These are phyloP conservation scores for Epirrhoe tristata DNA, from an alignment of 2,888 invertebrate genomes.

Conservation along the genomic window DNA sequence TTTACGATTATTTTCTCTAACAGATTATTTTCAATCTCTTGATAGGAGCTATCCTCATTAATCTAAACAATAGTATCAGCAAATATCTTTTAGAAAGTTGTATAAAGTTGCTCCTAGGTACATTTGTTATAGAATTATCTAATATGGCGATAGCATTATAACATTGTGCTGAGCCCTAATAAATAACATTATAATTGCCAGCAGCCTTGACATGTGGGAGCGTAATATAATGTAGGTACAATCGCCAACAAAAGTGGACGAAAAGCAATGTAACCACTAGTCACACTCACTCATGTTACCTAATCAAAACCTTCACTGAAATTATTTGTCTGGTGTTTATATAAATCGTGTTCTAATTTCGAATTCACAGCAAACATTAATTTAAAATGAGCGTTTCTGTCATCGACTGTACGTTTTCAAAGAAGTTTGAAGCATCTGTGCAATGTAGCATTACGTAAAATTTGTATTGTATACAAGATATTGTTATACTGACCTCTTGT, in stretches of 20 bases:
- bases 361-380: too few relatives aligned
- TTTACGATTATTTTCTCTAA: not conserved
- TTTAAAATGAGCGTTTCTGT: conserved; percentile 3
- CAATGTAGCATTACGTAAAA: conserved; percentile 27
- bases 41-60: not conserved
- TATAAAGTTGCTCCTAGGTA: not conserved
- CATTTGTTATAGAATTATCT: conserved; percentile 15
- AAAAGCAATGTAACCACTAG: not conserved
- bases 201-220: conserved; percentile 32
- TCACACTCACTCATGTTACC: too few relatives aligned
- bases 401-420: conserved; percentile 19
- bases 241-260: conserved; percentile 10
- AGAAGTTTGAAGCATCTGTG: conserved; percentile 20
- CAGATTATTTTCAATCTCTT: too few relatives aligned
- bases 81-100: not conserved
- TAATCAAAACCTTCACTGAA: too few relatives aligned
- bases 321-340: too few relatives aligned
- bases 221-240: conserved; percentile 22
- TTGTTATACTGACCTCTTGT: conserved; percentile 27
- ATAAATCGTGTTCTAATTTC: too few relatives aligned
- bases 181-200: conserved; percentile 32
- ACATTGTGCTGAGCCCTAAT: conserved; percentile 28
- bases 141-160: conserved; percentile 21
- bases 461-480: conserved; percentile 8
- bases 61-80: not conserved